Percentiles rank a stretch among this genome's conserved stretches.
Conservation (phyloP, 2,113 vertebrate genomes). For the Sphaerodactylus townsendi region DNA sequence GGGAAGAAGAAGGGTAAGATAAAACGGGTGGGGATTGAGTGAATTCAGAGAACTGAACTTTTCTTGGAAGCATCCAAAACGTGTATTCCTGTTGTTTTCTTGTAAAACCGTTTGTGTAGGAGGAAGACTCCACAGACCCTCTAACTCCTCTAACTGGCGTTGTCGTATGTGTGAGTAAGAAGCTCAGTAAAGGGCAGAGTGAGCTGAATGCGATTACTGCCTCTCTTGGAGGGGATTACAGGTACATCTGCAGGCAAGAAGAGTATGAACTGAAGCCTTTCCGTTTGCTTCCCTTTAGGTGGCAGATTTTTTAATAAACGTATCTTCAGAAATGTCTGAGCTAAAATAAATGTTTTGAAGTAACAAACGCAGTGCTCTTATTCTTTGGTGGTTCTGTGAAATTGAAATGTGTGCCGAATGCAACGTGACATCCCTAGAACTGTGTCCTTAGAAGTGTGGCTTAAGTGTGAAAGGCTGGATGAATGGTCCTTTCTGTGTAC, state of each 20-base stretch:
- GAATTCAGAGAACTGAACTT: not conserved
- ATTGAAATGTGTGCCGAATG: no score
- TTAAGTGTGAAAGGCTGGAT: not conserved
- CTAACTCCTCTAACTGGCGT: conserved; percentile 56
- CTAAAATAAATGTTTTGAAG: not conserved
- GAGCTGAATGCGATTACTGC: conserved; percentile 89
- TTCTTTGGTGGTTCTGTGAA: not conserved
- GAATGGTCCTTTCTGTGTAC: not conserved
- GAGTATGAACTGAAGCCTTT: not conserved
- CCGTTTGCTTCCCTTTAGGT: not conserved
- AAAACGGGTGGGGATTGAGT: no score
- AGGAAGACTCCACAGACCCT: conserved; percentile 63
- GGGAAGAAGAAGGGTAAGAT: no score
- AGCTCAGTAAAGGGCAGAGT: conserved; percentile 89
- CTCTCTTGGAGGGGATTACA: conserved; percentile 95
- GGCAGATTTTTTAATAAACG: not conserved
- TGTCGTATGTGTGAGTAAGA: conserved; percentile 93
- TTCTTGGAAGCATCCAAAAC: not conserved
- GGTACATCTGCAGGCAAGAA: conserved; percentile 69
- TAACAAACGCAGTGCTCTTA: not conserved
- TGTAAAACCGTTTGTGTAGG: conserved; percentile 42
- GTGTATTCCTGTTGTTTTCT: conserved; percentile 8
- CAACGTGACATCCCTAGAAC: not conserved
- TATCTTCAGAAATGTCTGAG: not conserved
- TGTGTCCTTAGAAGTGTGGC: not conserved